These are phyloP conservation scores for Capitulum mitella DNA, from an alignment of 2,888 invertebrate genomes.

Conservation along the genomic window DNA sequence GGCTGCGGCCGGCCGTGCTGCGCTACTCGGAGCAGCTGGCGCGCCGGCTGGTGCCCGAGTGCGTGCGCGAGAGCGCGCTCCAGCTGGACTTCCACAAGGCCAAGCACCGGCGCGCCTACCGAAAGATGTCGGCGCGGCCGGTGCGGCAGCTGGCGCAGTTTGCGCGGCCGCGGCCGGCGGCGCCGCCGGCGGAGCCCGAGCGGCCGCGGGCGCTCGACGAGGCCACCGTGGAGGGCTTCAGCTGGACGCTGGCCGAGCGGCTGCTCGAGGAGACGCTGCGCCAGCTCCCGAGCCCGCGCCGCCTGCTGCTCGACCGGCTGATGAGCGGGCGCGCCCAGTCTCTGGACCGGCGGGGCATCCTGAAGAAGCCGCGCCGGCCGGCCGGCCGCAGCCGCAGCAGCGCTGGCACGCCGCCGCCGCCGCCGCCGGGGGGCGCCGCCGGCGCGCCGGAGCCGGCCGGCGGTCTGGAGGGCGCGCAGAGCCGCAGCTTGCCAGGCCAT, in stretches of 20 bases:
- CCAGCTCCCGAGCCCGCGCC: not conserved
- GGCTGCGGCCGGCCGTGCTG: not conserved
- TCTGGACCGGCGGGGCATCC: slow-evolving; percentile 29
- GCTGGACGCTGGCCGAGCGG: slow-evolving; percentile 32
- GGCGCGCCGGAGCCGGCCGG: not conserved
- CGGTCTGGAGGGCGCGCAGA: not conserved
- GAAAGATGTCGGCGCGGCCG: slow-evolving; percentile 27
- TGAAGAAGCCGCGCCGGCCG: slow-evolving; percentile 31
- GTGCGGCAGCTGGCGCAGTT: not conserved
- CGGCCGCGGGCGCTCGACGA: slow-evolving; percentile 28
- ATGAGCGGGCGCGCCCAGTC: not conserved
- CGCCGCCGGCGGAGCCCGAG: slow-evolving; percentile 27
- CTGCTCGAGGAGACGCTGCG: slow-evolving; percentile 32
- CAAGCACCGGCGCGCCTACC: slow-evolving; percentile 26
- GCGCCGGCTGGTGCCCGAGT: not conserved
- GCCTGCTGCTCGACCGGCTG: slow-evolving; percentile 14
- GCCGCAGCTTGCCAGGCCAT: not conserved
- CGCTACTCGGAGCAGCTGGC: slow-evolving; percentile 9
- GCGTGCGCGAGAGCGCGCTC: slow-evolving; percentile 20
- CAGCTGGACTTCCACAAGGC: slow-evolving; percentile 27
- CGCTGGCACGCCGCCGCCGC: not conserved
- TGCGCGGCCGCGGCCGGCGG: not conserved
- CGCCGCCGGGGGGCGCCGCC: not conserved
- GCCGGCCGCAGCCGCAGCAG: slow-evolving; percentile 29
- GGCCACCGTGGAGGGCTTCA: slow-evolving; percentile 33